Percentiles rank a stretch among this genome's conserved stretches.
phyloP scores from a whole-genome alignment of 2,888 invertebrate genomes.

The Peribatodes rhomboidaria region DNA sequence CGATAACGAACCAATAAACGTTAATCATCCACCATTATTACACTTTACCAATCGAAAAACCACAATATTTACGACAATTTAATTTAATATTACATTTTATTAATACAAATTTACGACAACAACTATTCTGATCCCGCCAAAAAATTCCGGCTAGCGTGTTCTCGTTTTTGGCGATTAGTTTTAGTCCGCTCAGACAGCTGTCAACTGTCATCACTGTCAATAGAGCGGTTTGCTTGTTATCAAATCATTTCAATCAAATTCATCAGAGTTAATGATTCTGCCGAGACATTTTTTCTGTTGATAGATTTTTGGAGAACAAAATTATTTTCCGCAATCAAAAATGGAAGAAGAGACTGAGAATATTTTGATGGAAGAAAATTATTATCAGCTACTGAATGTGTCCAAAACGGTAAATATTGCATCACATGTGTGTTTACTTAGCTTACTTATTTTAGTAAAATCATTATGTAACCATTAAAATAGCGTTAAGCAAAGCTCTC shows the following conservation, averaged over 20 bases:
- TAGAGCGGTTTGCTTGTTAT: neutral
- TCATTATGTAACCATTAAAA: constrained; percentile 59
- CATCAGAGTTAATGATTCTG: no score
- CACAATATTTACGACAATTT: no score
- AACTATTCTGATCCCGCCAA: no score
- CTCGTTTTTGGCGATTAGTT: no score
- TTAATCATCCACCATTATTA: no score
- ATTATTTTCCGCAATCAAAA: constrained; percentile 49
- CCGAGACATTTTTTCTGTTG: constrained; percentile 37
- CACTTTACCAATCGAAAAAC: no score
- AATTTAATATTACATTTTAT: no score
- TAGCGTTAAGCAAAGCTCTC: neutral
- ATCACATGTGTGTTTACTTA: constrained; percentile 60
- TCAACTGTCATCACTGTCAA: no score
- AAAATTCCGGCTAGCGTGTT: no score
- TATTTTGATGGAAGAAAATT: constrained; percentile 92
- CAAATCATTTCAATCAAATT: neutral
- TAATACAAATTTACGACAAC: no score
- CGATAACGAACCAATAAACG: no score
- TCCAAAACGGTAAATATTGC: constrained; percentile 91
- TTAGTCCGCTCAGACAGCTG: no score
- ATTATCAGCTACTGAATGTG: constrained; percentile 95
- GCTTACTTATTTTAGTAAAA: constrained; percentile 57
- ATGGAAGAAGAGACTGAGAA: constrained; percentile 91
- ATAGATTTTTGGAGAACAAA: constrained; percentile 43